These are phyloP conservation scores for Cacoxenus indagator DNA, from an alignment of 2,888 invertebrate species.

Conservation along the genomic window DNA sequence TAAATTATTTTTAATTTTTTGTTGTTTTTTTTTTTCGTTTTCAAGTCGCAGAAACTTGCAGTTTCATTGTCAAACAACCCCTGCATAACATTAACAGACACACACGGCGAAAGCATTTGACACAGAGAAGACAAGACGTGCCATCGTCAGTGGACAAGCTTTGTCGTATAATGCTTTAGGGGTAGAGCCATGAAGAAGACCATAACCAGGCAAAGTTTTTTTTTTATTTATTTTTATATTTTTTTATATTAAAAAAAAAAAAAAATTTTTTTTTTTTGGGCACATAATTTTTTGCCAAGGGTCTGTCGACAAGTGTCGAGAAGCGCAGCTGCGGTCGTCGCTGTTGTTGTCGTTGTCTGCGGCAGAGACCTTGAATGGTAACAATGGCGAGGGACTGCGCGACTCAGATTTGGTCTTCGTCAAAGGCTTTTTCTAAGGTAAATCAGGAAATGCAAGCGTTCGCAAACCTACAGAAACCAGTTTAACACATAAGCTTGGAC, in stretches of 20 bases:
- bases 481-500: constrained; percentile 22
- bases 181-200: constrained; percentile 30
- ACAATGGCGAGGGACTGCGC: too few relatives aligned
- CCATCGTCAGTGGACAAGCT: constrained; percentile 23
- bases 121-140: constrained; percentile 49
- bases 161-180: constrained; percentile 5
- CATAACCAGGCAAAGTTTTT: neutral
- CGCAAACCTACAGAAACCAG: constrained; percentile 40
- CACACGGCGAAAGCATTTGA: constrained; percentile 45
- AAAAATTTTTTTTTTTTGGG: neutral
- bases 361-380: constrained; percentile 49
- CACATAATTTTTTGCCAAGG: neutral
- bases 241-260: neutral
- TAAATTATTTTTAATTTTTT: neutral
- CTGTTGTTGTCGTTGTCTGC: neutral
- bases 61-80: neutral
- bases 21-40: constrained; percentile 11
- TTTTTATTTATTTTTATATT: neutral
- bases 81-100: neutral
- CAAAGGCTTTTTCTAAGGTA: constrained; percentile 54
- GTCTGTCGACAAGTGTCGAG: constrained; percentile 51
- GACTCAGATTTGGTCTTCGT: too few relatives aligned
- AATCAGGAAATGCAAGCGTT: constrained; percentile 58
- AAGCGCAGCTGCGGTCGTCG: constrained; percentile 15
- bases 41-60: neutral